These are phyloP conservation scores for Bombus sibiricus DNA, from an alignment of 1,140 invertebrate species.

Conservation along the genomic window DNA sequence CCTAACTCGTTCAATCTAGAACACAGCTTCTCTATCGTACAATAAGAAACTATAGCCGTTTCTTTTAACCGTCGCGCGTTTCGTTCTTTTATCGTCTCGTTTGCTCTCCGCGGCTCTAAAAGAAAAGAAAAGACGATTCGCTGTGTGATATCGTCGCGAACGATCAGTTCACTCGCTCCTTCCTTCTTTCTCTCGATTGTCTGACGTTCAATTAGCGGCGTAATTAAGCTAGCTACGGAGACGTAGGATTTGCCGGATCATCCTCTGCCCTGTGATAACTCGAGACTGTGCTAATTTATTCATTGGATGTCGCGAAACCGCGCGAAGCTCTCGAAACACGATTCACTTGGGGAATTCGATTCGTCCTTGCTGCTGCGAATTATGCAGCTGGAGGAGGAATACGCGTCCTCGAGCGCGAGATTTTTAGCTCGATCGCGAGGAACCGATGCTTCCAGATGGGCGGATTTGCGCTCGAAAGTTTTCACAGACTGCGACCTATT, in stretches of 20 bases:
- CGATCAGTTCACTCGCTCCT: conserved; percentile 11
- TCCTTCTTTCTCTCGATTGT: conserved; percentile 43
- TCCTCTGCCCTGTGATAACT: neutral
- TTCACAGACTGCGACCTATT: neutral
- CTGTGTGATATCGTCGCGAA: conserved; percentile 13
- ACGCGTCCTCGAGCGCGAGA: neutral
- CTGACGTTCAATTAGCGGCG: conserved; percentile 54
- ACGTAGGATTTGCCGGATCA: neutral
- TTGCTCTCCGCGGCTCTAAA: neutral
- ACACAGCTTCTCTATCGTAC: neutral
- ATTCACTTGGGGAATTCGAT: neutral
- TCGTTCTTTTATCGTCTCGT: conserved; percentile 1
- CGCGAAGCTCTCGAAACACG: neutral
- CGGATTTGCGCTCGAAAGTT: neutral
- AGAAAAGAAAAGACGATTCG: neutral
- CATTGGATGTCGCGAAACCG: conserved; percentile 18
- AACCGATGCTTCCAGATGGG: neutral
- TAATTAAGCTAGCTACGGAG: conserved; percentile 25
- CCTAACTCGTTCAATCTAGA: neutral
- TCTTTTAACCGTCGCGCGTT: neutral
- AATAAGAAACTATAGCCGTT: neutral
- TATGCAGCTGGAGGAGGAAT: neutral
- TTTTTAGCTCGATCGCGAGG: neutral
- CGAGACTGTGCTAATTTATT: conserved; percentile 45
- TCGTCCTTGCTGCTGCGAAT: neutral